Base-by-base conservation (phyloP, 2,797 vertebrate genomes). In the Hapalemur alaotrensis region DNA sequence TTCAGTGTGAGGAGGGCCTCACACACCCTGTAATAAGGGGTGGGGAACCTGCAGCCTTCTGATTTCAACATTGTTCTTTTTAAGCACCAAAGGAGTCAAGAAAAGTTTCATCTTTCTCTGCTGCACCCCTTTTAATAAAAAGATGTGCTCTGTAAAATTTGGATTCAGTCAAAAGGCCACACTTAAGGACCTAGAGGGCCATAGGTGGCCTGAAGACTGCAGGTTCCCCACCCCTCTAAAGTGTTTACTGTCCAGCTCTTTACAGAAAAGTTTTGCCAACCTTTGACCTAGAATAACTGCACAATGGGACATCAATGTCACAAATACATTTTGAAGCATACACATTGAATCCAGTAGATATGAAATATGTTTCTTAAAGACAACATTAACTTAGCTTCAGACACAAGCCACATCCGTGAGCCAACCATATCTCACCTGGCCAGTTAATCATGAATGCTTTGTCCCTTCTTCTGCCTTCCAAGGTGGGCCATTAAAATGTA, bases 1-100 rank as follows among this genome's bases (percentile, higher is more conserved):
- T 50, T 70, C 35, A 81, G 14, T 32, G 28, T 17, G 69, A 25
- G 4, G 8, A 70, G 32, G 46, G 7, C 9, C 7, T 70, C 14
- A n/a, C 2, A 35, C 0, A 17, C 9, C 20, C 12, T 78, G 0
- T 32, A 63, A 25, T 14, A 3, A 65, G 32, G 30, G 15, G 14
- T n/a, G 32, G 15, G 32, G 32, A 57, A 65, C 32, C 30, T 32
- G 63, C 4, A 15, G 63, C 15, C 63, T 65, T 65, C 15, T 65
- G 63, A n/a, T 65, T 65, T 18, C 63, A n/a, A 65, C 7, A 18
- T 17, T 65, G 7, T n/a, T 65, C 63, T 65, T 65, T 65, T n/a
- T 65, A 65, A 65, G 32, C 63, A 65, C 63, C 63, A 65, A 65
- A 18, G 32, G 7, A n/a, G 63, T 3, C 63, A n/a, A 65, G 63